Conservation (phyloP, 2,797 vertebrate species). For the Sebastes kiyomatsui region DNA sequence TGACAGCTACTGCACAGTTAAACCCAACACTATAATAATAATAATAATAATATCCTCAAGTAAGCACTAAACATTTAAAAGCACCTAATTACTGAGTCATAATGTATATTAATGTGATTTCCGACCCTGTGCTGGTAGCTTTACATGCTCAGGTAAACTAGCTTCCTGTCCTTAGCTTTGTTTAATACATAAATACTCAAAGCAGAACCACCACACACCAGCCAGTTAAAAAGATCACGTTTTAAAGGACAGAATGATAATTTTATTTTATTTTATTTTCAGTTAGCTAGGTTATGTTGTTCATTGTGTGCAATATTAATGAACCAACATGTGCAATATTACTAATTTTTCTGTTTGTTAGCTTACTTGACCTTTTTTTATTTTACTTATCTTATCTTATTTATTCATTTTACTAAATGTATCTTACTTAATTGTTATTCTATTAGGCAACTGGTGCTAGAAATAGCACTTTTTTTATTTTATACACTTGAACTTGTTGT, state of each 20-base stretch:
- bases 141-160: neutral
- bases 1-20: neutral
- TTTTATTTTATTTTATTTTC: neutral
- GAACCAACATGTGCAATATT: too few relatives aligned
- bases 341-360: too few relatives aligned
- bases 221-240: too few relatives aligned
- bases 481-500: too few relatives aligned
- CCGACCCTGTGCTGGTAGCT: neutral
- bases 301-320: too few relatives aligned
- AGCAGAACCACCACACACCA: neutral
- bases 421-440: too few relatives aligned
- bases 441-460: too few relatives aligned
- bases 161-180: neutral
- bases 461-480: too few relatives aligned
- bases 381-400: too few relatives aligned
- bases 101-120: neutral
- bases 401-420: too few relatives aligned
- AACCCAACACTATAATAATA: neutral
- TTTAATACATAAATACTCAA: neutral
- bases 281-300: neutral
- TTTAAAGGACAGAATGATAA: neutral
- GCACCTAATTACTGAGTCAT: neutral
- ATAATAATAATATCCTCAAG: neutral
- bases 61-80: neutral
- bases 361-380: too few relatives aligned